Conservation (phyloP, 1,140 invertebrate genomes). For the Mya arenaria region DNA sequence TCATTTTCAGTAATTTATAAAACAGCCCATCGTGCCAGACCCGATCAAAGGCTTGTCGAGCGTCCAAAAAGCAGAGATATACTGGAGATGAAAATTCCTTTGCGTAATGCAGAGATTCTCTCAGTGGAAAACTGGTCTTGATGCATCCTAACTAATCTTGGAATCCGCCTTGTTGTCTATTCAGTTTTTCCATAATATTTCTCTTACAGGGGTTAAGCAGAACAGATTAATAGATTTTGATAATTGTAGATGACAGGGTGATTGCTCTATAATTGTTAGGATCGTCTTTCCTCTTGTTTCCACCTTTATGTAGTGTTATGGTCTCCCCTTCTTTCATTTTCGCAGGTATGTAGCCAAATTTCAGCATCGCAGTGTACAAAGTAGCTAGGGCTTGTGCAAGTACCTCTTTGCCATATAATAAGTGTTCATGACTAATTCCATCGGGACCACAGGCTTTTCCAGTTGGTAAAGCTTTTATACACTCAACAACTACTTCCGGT, state of each 20-base stretch:
- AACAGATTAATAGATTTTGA: conserved; percentile 1
- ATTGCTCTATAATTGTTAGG: conserved; percentile 8
- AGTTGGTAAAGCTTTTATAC: too few species aligned
- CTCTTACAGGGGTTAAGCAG: background rate
- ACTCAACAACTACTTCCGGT: too few species aligned
- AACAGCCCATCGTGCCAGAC: conserved; percentile 23
- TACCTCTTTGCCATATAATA: background rate
- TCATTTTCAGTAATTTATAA: too few species aligned
- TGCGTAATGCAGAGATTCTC: background rate
- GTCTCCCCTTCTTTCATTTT: conserved; percentile 11
- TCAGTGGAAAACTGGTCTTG: background rate
- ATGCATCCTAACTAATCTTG: background rate
- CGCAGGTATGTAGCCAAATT: background rate
- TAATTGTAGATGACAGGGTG: background rate
- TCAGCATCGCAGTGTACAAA: background rate
- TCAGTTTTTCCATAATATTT: background rate
- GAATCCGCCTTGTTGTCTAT: conserved; percentile 3
- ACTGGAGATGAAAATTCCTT: background rate
- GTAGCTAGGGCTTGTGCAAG: background rate
- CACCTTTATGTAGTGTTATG: conserved; percentile 37
- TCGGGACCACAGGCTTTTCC: too few species aligned
- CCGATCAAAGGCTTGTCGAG: background rate
- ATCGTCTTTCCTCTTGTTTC: background rate
- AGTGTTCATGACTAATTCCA: too few species aligned
- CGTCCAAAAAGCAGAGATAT: conserved; percentile 12